A percentile compares a stretch with the other conserved stretches of the same genome.
Evolutionary conservation across 2,113 vertebrate species (phyloP).

Genomic region (Petrocephalus zakoni): DNA sequence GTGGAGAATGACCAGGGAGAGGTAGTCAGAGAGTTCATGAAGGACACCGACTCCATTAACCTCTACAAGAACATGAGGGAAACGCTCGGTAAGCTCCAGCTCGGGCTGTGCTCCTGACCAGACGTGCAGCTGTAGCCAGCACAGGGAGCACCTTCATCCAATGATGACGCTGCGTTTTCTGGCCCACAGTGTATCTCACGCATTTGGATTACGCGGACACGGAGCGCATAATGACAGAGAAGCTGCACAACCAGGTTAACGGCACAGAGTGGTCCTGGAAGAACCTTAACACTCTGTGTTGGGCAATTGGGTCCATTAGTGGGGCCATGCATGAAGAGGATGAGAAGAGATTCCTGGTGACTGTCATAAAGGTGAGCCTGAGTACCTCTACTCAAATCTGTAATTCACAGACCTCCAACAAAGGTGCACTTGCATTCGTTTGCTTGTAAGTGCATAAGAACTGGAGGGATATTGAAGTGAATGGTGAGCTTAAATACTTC

Average conservation of each 20-base stretch:
- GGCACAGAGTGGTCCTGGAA: slow-evolving; percentile 99
- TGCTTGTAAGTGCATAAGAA: slow-evolving; percentile 45
- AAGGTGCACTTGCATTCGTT: slow-evolving; percentile 48
- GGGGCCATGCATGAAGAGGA: slow-evolving; percentile 98
- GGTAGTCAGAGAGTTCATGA: slow-evolving; percentile 98
- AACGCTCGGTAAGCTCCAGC: slow-evolving; percentile 75
- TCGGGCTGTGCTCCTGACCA: not conserved
- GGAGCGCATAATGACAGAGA: slow-evolving; percentile 96
- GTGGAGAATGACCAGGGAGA: slow-evolving; percentile 99
- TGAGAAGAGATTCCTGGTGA: slow-evolving; percentile 96
- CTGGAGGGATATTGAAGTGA: slow-evolving; percentile 41
- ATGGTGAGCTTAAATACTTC: slow-evolving; percentile 26
- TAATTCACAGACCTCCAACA: slow-evolving; percentile 35
- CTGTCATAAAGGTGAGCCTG: slow-evolving; percentile 86
- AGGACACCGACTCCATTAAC: slow-evolving; percentile 98
- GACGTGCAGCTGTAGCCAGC: not conserved
- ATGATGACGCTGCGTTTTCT: not conserved
- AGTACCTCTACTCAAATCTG: not conserved
- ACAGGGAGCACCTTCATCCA: not conserved
- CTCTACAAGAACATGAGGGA: slow-evolving; percentile 99
- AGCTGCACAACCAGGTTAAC: slow-evolving; percentile 98
- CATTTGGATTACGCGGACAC: slow-evolving; percentile 98
- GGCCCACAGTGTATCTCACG: slow-evolving; percentile 83
- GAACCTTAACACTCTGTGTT: slow-evolving; percentile 94
- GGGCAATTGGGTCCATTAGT: slow-evolving; percentile 98